Base-by-base conservation (phyloP, 2,888 invertebrate genomes). In the Callyntrura guangdongensis region DNA sequence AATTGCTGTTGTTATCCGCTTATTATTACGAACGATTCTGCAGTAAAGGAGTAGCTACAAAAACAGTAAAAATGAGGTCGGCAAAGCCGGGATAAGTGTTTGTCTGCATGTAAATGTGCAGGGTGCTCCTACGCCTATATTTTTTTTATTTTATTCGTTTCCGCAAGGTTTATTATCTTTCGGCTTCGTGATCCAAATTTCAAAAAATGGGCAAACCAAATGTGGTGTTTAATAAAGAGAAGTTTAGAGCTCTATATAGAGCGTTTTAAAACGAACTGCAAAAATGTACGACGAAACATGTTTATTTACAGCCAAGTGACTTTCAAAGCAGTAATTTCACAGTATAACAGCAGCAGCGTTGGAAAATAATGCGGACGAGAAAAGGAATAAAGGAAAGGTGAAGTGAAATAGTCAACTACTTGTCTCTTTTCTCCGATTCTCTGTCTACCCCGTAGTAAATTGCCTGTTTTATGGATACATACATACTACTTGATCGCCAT, bases 291-390 rank as follows among this genome's bases (percentile, higher is more conserved):
- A 69, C 12, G 25, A 20, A 47, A 36, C 17, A 49, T 8, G 72
- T 88, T 88, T 83, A 87, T 88, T 88, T 88, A 83, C 82, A 82
- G 88, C 49, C 45, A 59, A 81, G 25, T 64, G 79, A 14, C 83
- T 83, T 83, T 74, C 72, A 72, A 82, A 74, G 27, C 74, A 72
- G 83, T 77, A 64, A 89, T 74, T 77, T 74, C 47, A 67, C 25
- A 20, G 2, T n/a, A n/a, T n/a, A n/a, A n/a, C n/a, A n/a, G n/a
- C 12, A 0, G 27, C 8, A 86, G 22, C 64, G 45, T 79, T 22
- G 25, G 79, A 86, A 74, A 77, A 77, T 47, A 74, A 74, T 49
- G 4, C 49, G 22, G 49, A 53, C 0, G 61, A 79, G 77, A 77
- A 11, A 17, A 72, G 72, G 61, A n/a, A 20, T 0, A 81, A 64